Base-by-base conservation (phyloP, 2,797 vertebrate species). In the Gorsachius magnificus region DNA sequence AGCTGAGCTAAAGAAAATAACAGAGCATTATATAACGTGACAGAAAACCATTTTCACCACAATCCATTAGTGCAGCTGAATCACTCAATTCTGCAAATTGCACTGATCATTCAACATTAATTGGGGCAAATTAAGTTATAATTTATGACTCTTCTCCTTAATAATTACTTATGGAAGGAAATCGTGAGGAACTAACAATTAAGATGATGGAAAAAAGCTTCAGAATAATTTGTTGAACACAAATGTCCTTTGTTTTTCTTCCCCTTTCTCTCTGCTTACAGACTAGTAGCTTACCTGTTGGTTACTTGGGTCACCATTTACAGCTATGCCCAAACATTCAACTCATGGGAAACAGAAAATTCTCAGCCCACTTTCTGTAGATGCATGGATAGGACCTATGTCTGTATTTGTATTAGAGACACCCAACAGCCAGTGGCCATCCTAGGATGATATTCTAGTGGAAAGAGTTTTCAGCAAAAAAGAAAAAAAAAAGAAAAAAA, bases 101-200 rank as follows among this genome's bases (percentile, higher is more conserved):
- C 38, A 61, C 35, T 93, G 76, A 97, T 91, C 58, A 26, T 57
- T 94, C 94, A 93, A 72, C 87, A 87, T 96, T 95, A 96, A 94
- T 86, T 95, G 89, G 79, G 54, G 31, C 28, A 96, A 97, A 96
- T 94, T 89, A 93, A 87, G 56, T 69, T 79, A 87, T 75, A 92
- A 91, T 91, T 91, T 92, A 96, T 91, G 72, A 83, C 63, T 87
- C 76, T 74, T 93, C 87, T 87, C 66, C 41, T 94, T 83, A n/a
- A 61, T 96, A 93, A 94, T 86, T 92, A 87, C n/a, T 92, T 90
- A 93, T 26, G 65, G 84, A 94, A 94, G 63, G 69, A 96, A 93
- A 92, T n/a, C 1, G 16, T 66, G 83, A 87, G 69, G 65, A 90
- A 95, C 81, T 75, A 91, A 78, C 63, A 94, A 72, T 93, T 84